These are phyloP conservation scores for Poliocrania exsul DNA, from an alignment of 2,797 vertebrate genomes.

Conservation along the genomic window DNA sequence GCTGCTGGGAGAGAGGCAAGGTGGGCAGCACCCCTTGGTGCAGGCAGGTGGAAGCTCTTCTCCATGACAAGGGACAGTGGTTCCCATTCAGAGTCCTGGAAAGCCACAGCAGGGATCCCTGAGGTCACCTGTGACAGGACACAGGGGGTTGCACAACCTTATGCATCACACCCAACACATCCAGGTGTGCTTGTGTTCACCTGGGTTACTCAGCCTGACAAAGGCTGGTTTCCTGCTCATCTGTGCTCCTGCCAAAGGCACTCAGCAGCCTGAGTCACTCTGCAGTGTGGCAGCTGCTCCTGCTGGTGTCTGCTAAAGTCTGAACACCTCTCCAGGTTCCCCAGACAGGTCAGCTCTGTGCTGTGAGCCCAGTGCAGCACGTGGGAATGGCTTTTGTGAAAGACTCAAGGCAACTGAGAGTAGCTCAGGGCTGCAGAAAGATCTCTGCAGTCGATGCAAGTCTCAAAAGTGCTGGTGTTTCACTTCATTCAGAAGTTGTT, in stretches of 20 bases:
- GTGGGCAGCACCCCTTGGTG: neutral
- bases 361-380: neutral
- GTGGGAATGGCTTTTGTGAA: neutral
- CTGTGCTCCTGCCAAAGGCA: neutral
- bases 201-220: conserved; percentile 8
- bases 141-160: neutral
- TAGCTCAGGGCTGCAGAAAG: neutral
- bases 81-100: neutral
- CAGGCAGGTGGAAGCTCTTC: neutral
- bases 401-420: neutral
- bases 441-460: neutral
- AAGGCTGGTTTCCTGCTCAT: neutral
- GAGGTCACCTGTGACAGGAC: neutral
- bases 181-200: neutral
- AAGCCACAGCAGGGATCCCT: neutral
- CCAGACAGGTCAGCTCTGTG: neutral
- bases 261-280: neutral
- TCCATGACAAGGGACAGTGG: neutral
- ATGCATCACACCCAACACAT: neutral
- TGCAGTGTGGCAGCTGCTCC: neutral
- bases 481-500: neutral
- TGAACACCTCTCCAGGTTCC: neutral
- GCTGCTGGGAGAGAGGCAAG: neutral
- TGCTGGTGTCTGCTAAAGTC: neutral
- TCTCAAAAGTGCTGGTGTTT: neutral